phyloP scores from a whole-genome alignment of 2,113 vertebrate genomes.

The Apeltes quadracus region DNA sequence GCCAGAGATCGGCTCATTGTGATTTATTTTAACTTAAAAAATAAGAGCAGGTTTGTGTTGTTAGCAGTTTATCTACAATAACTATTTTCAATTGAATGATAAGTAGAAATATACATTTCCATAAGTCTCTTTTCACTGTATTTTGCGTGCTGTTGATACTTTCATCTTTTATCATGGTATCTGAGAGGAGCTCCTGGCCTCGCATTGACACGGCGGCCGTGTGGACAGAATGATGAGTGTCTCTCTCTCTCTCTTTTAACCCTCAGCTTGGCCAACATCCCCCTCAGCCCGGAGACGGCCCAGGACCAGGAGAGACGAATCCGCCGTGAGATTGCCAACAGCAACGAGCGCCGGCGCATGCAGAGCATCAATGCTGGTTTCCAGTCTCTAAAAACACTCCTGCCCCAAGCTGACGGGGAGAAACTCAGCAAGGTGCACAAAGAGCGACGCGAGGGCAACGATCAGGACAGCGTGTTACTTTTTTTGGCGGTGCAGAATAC shows the following conservation, averaged over 20 bases:
- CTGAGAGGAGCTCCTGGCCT: neutral
- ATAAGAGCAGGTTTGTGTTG: neutral
- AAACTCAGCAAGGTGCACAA: constrained; percentile 89
- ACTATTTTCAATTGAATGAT: too few species aligned
- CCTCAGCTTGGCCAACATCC: constrained; percentile 94
- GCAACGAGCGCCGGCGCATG: constrained; percentile 97
- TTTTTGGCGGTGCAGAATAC: neutral
- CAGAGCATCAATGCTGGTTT: constrained; percentile 99
- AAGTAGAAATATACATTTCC: neutral
- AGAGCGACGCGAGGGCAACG: neutral
- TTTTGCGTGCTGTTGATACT: neutral
- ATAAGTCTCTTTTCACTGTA: neutral
- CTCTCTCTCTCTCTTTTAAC: neutral
- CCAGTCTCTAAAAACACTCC: constrained; percentile 98
- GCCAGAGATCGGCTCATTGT: neutral
- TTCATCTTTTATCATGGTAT: neutral
- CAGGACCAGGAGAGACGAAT: constrained; percentile 97
- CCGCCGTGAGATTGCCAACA: constrained; percentile 97
- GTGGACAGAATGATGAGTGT: neutral
- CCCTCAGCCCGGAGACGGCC: constrained; percentile 94
- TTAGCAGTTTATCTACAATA: neutral
- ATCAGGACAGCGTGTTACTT: neutral
- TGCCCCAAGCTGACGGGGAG: constrained; percentile 96
- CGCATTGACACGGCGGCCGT: neutral
- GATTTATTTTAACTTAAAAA: neutral